These are phyloP conservation scores for Oxyruncus cristatus DNA, from an alignment of 2,113 vertebrate genomes.

Conservation along the genomic window DNA sequence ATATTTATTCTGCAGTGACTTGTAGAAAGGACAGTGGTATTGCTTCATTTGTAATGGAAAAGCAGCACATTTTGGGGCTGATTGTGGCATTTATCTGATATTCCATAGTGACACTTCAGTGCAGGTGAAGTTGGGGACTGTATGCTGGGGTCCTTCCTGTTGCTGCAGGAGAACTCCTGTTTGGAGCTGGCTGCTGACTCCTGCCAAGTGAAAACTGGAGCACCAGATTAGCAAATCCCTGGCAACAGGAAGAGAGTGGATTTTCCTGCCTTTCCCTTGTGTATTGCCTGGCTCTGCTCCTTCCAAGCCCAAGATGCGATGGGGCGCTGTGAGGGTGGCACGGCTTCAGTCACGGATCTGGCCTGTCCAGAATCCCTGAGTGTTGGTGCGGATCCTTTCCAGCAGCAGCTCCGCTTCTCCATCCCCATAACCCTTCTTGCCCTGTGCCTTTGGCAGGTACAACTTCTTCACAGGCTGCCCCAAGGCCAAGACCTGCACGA, in stretches of 20 bases:
- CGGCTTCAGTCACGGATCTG: fast-evolving
- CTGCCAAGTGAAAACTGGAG: not conserved
- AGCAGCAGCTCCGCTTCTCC: not conserved
- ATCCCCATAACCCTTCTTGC: fast-evolving
- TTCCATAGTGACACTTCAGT: fast-evolving
- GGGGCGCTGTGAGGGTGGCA: fast-evolving
- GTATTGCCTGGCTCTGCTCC: not conserved
- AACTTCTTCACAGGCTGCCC: conserved; percentile 96
- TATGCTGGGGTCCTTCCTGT: fast-evolving
- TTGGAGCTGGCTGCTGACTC: not conserved
- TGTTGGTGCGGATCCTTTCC: fast-evolving
- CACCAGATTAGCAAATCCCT: not conserved
- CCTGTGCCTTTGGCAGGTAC: conserved; percentile 74
- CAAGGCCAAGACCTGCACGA: conserved; percentile 93
- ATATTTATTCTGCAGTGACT: fast-evolving
- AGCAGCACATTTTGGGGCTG: fast-evolving
- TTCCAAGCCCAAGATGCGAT: fast-evolving
- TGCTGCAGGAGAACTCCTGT: not conserved
- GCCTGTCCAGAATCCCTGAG: not conserved
- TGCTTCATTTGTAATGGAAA: not conserved
- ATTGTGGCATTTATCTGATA: fast-evolving
- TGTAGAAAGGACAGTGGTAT: not conserved
- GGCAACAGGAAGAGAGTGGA: not conserved
- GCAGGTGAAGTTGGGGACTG: fast-evolving
- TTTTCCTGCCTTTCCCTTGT: not conserved